Conservation (phyloP, 2,888 invertebrate genomes). For the Ormyrus thymus region DNA sequence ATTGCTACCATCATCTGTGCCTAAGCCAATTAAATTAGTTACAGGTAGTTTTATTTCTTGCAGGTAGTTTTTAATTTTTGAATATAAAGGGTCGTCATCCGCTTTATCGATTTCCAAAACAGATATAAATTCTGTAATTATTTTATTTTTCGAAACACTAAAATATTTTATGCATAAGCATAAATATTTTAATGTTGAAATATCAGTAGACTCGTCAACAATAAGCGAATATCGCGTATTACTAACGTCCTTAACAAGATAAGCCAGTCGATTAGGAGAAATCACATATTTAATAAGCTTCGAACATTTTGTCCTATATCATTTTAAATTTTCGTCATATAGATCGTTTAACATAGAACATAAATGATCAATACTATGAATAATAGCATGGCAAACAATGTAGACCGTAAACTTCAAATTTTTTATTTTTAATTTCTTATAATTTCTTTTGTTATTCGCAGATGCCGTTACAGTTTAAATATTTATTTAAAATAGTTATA, state of each 20-base stretch:
- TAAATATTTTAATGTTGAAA: constrained; percentile 54
- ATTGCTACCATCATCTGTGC: constrained; percentile 60
- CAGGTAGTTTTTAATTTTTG: not conserved
- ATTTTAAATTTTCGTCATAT: constrained; percentile 12
- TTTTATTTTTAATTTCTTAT: too few species aligned
- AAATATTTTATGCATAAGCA: constrained; percentile 59
- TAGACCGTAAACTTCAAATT: constrained; percentile 22
- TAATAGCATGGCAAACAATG: constrained; percentile 32
- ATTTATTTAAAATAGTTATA: too few species aligned
- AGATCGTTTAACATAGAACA: constrained; percentile 34
- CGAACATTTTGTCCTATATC: constrained; percentile 43
- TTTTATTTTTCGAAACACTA: constrained; percentile 45
- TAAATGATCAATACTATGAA: constrained; percentile 23
- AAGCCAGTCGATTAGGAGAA: constrained; percentile 34
- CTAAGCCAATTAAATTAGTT: constrained; percentile 58
- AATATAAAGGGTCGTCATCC: constrained; percentile 14
- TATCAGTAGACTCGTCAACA: constrained; percentile 57
- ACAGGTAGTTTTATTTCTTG: constrained; percentile 42
- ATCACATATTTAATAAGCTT: constrained; percentile 31
- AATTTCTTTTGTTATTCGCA: too few species aligned
- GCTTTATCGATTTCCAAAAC: constrained; percentile 39
- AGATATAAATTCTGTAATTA: constrained; percentile 54
- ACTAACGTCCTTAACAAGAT: constrained; percentile 29
- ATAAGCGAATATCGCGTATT: constrained; percentile 49
- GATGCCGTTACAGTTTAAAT: too few species aligned